These are phyloP conservation scores for Cnemophilus loriae DNA, from an alignment of 2,113 vertebrate species.

Conservation along the genomic window DNA sequence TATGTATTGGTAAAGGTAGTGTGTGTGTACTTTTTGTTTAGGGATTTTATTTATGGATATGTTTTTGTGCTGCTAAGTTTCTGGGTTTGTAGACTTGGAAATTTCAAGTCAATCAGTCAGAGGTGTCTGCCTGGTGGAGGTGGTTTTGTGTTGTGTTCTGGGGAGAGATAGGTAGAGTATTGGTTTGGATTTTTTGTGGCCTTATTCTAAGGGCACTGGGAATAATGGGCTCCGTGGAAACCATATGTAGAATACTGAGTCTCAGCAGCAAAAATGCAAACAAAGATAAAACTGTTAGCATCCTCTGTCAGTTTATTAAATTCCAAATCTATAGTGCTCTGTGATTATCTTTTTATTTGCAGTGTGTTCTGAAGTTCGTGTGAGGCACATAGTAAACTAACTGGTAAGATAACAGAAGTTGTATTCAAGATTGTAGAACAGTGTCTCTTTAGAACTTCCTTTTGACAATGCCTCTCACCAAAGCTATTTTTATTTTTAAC, in stretches of 20 bases:
- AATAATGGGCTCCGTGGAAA: background rate
- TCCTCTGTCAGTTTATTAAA: background rate
- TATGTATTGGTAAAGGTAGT: background rate
- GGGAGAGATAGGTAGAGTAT: background rate
- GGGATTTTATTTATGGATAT: background rate
- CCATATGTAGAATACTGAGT: background rate
- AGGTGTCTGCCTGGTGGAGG: background rate
- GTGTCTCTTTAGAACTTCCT: background rate
- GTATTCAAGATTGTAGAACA: background rate
- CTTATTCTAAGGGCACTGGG: background rate
- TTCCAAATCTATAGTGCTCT: background rate
- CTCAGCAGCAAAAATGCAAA: background rate
- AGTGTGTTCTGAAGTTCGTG: background rate
- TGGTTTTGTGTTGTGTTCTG: background rate
- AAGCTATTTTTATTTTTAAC: background rate
- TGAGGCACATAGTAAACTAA: background rate
- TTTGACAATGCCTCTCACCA: background rate
- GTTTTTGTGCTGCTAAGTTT: background rate
- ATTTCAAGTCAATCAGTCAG: background rate
- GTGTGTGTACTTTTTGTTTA: background rate
- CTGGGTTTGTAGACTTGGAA: background rate
- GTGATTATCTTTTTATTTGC: background rate
- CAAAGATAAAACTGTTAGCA: background rate
- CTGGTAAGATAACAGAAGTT: background rate
- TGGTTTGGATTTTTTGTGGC: background rate